These are phyloP conservation scores for Tenthredo livida DNA, from an alignment of 2,888 invertebrate species.

Conservation along the genomic window DNA sequence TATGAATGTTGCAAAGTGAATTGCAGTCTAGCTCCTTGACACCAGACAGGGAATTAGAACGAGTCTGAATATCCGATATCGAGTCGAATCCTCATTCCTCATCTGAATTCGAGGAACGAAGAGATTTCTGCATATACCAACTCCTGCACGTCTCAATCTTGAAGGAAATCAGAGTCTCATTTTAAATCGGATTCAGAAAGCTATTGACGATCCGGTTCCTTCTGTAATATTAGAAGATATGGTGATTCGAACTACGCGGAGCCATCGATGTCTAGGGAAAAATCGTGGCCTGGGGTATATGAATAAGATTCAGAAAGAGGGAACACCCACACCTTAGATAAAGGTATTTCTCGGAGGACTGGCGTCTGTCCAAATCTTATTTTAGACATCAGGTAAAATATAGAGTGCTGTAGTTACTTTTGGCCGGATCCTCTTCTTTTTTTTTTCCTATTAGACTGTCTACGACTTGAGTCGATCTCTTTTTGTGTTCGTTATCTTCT, in stretches of 20 bases:
- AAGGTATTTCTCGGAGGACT: too few relatives aligned
- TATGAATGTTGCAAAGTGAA: neutral
- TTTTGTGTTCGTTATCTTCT: too few relatives aligned
- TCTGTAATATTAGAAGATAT: neutral
- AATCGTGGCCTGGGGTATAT: neutral
- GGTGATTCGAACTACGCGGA: neutral
- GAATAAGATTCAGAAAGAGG: too few relatives aligned
- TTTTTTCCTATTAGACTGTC: too few relatives aligned
- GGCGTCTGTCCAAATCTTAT: too few relatives aligned
- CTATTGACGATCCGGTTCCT: neutral
- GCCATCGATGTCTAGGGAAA: neutral
- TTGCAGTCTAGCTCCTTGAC: neutral
- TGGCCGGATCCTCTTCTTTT: too few relatives aligned
- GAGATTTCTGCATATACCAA: neutral
- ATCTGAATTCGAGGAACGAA: neutral
- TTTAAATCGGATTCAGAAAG: neutral
- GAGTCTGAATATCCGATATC: slow-evolving; percentile 1
- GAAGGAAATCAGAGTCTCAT: neutral
- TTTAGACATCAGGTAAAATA: too few relatives aligned
- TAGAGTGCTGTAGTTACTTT: too few relatives aligned
- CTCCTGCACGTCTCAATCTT: neutral
- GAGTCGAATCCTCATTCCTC: neutral
- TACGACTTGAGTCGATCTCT: too few relatives aligned
- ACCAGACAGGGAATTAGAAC: neutral
- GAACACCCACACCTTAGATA: too few relatives aligned